Evolutionary conservation across 2,113 vertebrate genomes (phyloP), one percentile per base, ranked within the genome.

Genomic region (Oncorhynchus tshawytscha): DNA sequence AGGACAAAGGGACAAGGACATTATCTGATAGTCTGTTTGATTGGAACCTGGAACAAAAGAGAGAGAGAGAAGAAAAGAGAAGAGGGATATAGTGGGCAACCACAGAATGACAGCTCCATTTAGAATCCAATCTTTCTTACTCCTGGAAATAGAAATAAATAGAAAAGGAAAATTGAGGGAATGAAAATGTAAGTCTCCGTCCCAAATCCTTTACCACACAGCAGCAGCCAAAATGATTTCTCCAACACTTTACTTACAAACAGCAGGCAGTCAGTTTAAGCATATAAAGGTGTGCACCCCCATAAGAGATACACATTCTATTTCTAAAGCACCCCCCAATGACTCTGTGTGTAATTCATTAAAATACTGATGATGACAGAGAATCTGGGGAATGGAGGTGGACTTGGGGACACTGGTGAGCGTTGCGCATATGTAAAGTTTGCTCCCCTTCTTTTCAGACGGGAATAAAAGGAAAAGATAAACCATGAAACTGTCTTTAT

Each of bases 71-170:
- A 67, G 24, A 67, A 66, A 66, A 29, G 25, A 16, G 24, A 27
- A n/a, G 22, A 27, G 9, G 72, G 71, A 8, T 2, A 66, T 70
- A 11, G 54, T 29, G n/a, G 27, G 27, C 12, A 45, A 34, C 59
- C 67, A 66, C 31, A 64, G 54, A 78, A 69, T 66, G 20, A 64
- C 72, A 74, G 71, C 67, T 20, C 18, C 57, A 67, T 79, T 71
- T 57, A n/a, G 25, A 67, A 39, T 34, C 70, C 57, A 64, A 39
- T 70, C 67, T 65, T 13, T 74, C 67, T 13, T 67, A 29, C 29
- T 11, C 5, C 9, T 11, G 60, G 3, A 64, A 29, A 67, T 24
- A 18, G 25, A 5, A 67, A 67, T 67, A 29, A 15, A 15, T 31
- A 16, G 2, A 67, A 18, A 29, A 29, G 65, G 25, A 5, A 67